Conservation (phyloP, 2,797 vertebrate species). For the Lepilemur ruficaudatus region DNA sequence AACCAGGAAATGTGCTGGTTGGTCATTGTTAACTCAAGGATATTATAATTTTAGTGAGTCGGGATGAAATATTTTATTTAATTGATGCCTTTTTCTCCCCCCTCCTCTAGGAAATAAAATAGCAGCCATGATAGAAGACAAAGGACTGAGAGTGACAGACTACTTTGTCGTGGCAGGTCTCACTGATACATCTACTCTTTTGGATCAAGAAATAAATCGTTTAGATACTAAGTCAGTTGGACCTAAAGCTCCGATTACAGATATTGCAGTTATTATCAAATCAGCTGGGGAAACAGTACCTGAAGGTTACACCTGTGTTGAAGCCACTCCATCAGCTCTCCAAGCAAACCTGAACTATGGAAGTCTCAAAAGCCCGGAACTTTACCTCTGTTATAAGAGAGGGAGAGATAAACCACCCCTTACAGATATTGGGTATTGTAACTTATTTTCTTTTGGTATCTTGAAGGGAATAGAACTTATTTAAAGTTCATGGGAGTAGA, state of each 20-base stretch:
- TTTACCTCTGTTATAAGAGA: constrained; percentile 97
- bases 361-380: constrained; percentile 97
- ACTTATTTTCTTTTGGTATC: constrained; percentile 44
- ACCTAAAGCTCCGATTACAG: constrained; percentile 96
- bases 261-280: constrained; percentile 95
- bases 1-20: background rate
- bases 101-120: constrained; percentile 78
- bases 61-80: constrained; percentile 45
- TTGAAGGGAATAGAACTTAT: constrained; percentile 32
- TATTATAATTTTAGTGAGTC: constrained; percentile 42
- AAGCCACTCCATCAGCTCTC: constrained; percentile 93
- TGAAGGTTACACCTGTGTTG: constrained; percentile 97
- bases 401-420: constrained; percentile 93
- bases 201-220: constrained; percentile 93
- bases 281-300: constrained; percentile 95
- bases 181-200: constrained; percentile 92
- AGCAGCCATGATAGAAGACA: constrained; percentile 96
- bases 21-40: constrained; percentile 1
- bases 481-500: background rate
- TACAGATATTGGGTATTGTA: constrained; percentile 94
- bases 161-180: constrained; percentile 99
- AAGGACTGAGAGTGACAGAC: constrained; percentile 97
- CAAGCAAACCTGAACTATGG: constrained; percentile 98
- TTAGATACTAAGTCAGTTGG: constrained; percentile 93
- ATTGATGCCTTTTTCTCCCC: constrained; percentile 13